These are phyloP conservation scores for Latrodectus elegans DNA, from an alignment of 2,888 invertebrate species.

Conservation along the genomic window DNA sequence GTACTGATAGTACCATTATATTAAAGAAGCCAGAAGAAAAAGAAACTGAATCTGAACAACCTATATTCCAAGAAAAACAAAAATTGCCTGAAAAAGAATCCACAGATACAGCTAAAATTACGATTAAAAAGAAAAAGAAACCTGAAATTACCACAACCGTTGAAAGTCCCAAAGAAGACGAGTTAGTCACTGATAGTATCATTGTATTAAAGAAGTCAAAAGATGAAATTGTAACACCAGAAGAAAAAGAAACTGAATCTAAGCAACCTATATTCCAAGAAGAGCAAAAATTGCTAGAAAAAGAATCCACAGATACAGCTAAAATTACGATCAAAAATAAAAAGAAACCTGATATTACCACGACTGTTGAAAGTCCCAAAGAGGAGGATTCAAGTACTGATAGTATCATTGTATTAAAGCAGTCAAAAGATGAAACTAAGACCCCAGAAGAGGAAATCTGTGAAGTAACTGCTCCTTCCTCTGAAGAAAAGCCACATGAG, in stretches of 20 bases:
- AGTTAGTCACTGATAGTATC: conserved; percentile 8
- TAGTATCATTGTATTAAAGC: neutral
- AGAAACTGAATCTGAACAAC: conserved; percentile 37
- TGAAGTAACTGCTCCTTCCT: conserved; percentile 16
- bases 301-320: conserved; percentile 2
- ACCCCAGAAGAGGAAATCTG: neutral
- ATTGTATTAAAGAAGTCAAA: conserved; percentile 12
- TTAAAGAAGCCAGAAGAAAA: neutral
- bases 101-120: conserved; percentile 9
- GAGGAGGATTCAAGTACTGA: conserved; percentile 14
- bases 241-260: conserved; percentile 19
- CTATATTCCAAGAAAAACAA: conserved; percentile 1
- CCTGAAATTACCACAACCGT: conserved; percentile 3
- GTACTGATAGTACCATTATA: neutral
- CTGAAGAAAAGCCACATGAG: neutral
- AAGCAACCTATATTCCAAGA: conserved; percentile 20
- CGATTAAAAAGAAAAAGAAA: conserved; percentile 43
- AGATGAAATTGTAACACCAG: neutral
- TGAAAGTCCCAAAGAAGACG: conserved; percentile 30
- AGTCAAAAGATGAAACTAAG: neutral
- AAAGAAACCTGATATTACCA: conserved; percentile 24
- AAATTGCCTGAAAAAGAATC: conserved; percentile 25
- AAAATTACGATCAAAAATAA: conserved; percentile 28
- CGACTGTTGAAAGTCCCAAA: conserved; percentile 27
- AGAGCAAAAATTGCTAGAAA: conserved; percentile 27